These are phyloP conservation scores for Etia nguti DNA, from an alignment of 2,113 vertebrate genomes.

Conservation along the genomic window DNA sequence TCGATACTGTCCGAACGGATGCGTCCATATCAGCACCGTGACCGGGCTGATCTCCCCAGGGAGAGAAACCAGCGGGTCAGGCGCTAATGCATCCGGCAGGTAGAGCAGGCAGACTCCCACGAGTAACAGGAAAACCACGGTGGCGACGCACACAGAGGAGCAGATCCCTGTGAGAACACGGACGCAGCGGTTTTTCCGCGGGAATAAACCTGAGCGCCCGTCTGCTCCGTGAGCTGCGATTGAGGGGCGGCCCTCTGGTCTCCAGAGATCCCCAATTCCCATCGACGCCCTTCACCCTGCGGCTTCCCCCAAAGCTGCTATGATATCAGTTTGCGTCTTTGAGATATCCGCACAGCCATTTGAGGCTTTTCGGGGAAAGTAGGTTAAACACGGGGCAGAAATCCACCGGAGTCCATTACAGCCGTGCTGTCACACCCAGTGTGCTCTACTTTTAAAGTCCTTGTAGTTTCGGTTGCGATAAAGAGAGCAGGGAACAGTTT, in stretches of 20 bases:
- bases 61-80: accelerated
- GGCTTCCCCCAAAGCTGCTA: neutral
- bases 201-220: neutral
- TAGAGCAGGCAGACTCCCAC: slow-evolving; percentile 11
- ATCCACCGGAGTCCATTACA: neutral
- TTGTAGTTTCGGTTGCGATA: neutral
- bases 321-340: neutral
- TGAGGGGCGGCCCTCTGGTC: neutral
- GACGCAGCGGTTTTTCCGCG: neutral
- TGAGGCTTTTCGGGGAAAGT: neutral
- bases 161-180: neutral
- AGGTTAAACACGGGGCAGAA: neutral
- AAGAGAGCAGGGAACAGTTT: neutral
- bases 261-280: neutral
- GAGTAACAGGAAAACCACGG: neutral
- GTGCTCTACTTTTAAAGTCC: neutral
- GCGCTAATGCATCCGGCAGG: neutral
- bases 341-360: neutral
- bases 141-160: neutral
- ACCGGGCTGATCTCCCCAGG: neutral
- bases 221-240: neutral
- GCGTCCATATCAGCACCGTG: slow-evolving; percentile 82
- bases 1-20: slow-evolving; percentile 70
- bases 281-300: neutral
- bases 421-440: neutral